Conservation (phyloP, 2,797 vertebrate species). For the Percopsis omiscomaycus region DNA sequence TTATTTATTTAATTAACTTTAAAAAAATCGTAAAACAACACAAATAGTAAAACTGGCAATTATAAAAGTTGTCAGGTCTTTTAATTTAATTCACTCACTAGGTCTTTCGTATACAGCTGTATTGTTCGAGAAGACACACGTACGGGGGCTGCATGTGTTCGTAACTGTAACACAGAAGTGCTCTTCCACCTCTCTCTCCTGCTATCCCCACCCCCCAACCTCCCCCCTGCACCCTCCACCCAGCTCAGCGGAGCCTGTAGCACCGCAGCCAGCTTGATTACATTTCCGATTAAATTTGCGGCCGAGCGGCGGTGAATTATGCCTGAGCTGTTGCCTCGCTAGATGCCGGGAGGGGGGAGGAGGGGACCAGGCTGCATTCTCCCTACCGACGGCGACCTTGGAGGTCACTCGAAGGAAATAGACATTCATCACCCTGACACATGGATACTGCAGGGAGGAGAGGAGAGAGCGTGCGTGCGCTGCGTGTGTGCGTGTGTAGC, state of each 20-base stretch:
- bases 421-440: conserved; percentile 77
- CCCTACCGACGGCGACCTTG: conserved; percentile 66
- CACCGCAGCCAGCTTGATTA: conserved; percentile 64
- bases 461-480: conserved; percentile 18
- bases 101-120: no score
- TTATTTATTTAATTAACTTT: no score
- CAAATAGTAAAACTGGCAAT: no score
- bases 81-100: no score
- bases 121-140: no score
- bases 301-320: conserved; percentile 62
- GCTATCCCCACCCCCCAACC: not conserved
- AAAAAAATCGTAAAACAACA: no score
- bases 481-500: conserved; percentile 4
- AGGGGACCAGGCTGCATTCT: conserved; percentile 46
- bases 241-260: conserved; percentile 34
- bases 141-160: no score
- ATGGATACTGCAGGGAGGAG: conserved; percentile 54
- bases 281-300: conserved; percentile 65
- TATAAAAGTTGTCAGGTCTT: no score
- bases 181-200: not conserved
- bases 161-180: no score
- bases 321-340: conserved; percentile 47
- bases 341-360: not conserved
- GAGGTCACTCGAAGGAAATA: conserved; percentile 70
- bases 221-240: conserved; percentile 13